phyloP scores from a whole-genome alignment of 2,888 invertebrate species.

The Pandemis corylana region DNA sequence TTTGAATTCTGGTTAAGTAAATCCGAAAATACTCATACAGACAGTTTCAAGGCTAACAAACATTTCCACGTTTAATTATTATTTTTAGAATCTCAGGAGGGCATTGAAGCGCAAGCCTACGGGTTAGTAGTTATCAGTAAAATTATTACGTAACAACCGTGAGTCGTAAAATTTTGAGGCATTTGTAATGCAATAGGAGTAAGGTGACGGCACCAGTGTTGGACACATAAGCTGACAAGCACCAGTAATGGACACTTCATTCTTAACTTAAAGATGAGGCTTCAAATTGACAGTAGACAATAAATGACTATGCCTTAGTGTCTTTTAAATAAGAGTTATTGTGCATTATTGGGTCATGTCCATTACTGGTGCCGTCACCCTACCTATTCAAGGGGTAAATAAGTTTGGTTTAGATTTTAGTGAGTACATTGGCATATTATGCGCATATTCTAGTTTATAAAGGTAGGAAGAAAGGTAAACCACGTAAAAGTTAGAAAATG shows the following conservation, averaged over 20 bases:
- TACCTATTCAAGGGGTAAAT: too few species aligned
- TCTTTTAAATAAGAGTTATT: too few species aligned
- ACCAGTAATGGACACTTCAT: too few species aligned
- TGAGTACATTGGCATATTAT: not conserved
- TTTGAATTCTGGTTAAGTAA: not conserved
- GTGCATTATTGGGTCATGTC: too few species aligned
- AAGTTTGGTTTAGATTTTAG: too few species aligned
- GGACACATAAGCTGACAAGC: too few species aligned
- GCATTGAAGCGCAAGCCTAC: conserved; percentile 1
- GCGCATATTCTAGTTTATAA: not conserved
- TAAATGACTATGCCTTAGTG: too few species aligned
- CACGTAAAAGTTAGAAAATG: conserved; percentile 8
- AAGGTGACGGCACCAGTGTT: too few species aligned
- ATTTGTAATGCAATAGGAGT: not conserved
- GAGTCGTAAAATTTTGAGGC: not conserved
- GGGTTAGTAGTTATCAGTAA: conserved; percentile 10
- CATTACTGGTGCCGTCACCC: too few species aligned
- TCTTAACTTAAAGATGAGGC: too few species aligned
- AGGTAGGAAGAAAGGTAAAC: not conserved
- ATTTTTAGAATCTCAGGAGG: not conserved
- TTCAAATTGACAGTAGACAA: too few species aligned
- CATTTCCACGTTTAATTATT: conserved; percentile 9
- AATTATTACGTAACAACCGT: conserved; percentile 6
- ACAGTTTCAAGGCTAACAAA: conserved; percentile 11
- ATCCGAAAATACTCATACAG: not conserved